Evolutionary conservation across 2,888 invertebrate genomes (phyloP).

Genomic region (Trachelus tabidus): DNA sequence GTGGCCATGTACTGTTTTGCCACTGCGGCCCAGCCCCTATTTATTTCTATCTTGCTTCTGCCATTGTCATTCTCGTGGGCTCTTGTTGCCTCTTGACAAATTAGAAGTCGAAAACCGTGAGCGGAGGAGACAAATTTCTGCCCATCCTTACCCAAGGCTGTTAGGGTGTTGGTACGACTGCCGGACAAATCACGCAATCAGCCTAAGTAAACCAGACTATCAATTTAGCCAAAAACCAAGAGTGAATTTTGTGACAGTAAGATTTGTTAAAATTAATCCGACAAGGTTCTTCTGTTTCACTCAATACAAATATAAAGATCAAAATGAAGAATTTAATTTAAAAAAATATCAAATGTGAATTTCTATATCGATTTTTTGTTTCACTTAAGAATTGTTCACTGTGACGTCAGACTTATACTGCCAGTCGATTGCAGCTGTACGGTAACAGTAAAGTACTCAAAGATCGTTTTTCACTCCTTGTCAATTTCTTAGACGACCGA

Average conservation of each 20-base stretch:
- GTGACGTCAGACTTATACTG: neutral
- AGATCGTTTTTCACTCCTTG: neutral
- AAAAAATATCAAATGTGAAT: too few species aligned
- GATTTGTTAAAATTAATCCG: neutral
- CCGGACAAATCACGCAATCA: neutral
- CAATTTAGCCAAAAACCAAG: neutral
- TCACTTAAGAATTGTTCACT: neutral
- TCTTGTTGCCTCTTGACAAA: constrained; percentile 52
- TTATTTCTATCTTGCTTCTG: neutral
- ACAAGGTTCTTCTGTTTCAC: neutral
- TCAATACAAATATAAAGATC: neutral
- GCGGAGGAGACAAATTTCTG: constrained; percentile 28
- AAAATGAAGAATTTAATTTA: neutral
- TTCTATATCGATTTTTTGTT: too few species aligned
- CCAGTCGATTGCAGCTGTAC: neutral
- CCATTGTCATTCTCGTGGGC: constrained; percentile 14
- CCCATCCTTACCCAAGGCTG: constrained; percentile 11
- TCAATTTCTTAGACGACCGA: constrained; percentile 1
- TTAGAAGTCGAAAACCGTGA: constrained; percentile 37
- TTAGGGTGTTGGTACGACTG: neutral
- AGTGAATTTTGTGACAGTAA: neutral
- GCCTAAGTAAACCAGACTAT: neutral
- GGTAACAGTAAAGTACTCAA: neutral
- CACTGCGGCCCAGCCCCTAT: neutral
- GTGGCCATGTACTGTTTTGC: neutral